Evolutionary conservation across 2,888 invertebrate species (phyloP), one percentile per base, ranked within the genome.

Genomic region (Dinocampus coccinellae): DNA sequence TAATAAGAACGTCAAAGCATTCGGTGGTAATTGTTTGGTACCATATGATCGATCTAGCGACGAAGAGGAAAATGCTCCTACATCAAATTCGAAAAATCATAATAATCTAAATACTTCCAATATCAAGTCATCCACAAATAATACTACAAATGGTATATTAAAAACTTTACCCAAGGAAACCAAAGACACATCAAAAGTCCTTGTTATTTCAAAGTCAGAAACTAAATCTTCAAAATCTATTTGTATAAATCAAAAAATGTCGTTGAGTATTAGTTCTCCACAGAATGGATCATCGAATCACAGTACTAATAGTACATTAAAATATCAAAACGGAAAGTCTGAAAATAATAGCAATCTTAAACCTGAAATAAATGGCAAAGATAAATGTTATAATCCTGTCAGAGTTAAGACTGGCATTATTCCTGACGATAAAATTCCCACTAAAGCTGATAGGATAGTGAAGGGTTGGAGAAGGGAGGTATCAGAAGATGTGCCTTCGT

Each of bases 21-120:
- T 78, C 3, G 84, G 81, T 61, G 81, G 83, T 4, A 85, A 79
- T 58, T 86, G 86, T 74, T 78, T 87, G 36, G 87, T 87, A 10
- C 87, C 87, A 3, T 87, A 87, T 20, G 87, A 86, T 6, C 85
- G 84, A 0, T 86, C 87, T 0, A 87, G 87, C 39, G 87, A 87
- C 36, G 86, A 87, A 29, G 87, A 86, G 10, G 86, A 85, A 2
- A 58, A 13, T 67, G 64, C 42, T 62, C 26, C 1, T 60, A 73
- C 39, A 52, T 63, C 39, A 61, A 70, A 65, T 9, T 47, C 68
- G 52, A 70, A 75, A 58, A 72, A 69, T 29, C 47, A 73, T 16
- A 53, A 13, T 16, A 77, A 75, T 60, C 73, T 39, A 57, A 70
- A 64, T 70, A 20, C 58, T 64, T 64, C 58, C 64, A 70, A 39